Evolutionary conservation across 2,797 vertebrate genomes (phyloP).

Genomic region (Dipus sagitta): DNA sequence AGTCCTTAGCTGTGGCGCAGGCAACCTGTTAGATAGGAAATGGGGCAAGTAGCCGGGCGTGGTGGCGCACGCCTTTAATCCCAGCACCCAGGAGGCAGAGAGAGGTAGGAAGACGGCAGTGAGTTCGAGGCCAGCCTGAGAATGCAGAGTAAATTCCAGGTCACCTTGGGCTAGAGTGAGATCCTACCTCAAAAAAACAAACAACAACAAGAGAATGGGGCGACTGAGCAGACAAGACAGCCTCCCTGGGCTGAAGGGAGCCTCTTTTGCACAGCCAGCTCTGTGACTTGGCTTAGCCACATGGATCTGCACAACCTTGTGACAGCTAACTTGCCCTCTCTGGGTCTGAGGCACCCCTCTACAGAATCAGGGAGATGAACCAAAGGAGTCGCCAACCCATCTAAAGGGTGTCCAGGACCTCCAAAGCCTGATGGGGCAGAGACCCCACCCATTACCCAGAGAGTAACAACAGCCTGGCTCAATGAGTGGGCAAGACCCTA

Average conservation of each 20-base stretch:
- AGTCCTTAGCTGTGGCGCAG: slow-evolving; percentile 53
- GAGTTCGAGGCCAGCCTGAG: too few relatives aligned
- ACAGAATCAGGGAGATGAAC: not conserved
- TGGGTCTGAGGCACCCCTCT: not conserved
- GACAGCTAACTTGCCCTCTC: not conserved
- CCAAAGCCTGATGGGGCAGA: not conserved
- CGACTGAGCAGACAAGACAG: not conserved
- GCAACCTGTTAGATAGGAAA: slow-evolving; percentile 7
- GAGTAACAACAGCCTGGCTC: not conserved
- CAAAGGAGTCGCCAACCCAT: not conserved
- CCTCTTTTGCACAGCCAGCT: not conserved
- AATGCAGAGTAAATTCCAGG: too few relatives aligned
- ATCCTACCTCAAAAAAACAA: too few relatives aligned
- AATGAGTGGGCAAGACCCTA: not conserved
- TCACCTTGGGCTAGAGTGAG: too few relatives aligned
- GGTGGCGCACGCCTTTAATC: too few relatives aligned
- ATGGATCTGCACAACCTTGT: not conserved
- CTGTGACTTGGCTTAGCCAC: not conserved
- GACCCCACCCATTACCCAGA: not conserved
- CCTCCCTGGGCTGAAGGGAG: not conserved
- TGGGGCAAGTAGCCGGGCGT: not conserved
- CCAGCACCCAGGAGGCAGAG: too few relatives aligned
- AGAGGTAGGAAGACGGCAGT: too few relatives aligned
- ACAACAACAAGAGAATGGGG: too few relatives aligned
- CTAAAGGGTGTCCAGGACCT: not conserved